Conservation (phyloP, 2,888 invertebrate species). For the Lymantria monacha region DNA sequence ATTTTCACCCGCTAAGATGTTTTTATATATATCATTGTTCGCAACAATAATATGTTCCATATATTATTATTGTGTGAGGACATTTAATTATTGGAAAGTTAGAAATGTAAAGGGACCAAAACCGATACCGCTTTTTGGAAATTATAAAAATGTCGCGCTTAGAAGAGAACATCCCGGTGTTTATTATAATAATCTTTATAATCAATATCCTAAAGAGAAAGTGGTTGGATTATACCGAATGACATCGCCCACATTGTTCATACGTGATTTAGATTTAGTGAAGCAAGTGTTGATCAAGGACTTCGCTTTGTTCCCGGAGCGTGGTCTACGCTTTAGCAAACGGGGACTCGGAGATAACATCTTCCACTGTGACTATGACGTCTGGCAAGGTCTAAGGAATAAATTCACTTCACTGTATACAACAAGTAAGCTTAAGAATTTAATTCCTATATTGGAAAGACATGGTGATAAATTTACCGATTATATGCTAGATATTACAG, state of each 20-base stretch:
- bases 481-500: constrained; percentile 30
- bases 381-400: constrained; percentile 45
- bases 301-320: constrained; percentile 47
- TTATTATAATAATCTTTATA: constrained; percentile 43
- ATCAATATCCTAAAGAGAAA: constrained; percentile 49
- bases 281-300: constrained; percentile 55
- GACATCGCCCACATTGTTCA: constrained; percentile 43
- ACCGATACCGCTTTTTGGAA: constrained; percentile 39
- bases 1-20: constrained; percentile 12
- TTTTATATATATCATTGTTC: constrained; percentile 6
- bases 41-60: constrained; percentile 5
- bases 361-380: constrained; percentile 42
- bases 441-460: constrained; percentile 34
- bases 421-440: constrained; percentile 45
- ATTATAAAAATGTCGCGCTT: constrained; percentile 35
- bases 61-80: constrained; percentile 25
- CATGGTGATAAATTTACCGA: constrained; percentile 41
- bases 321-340: constrained; percentile 45
- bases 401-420: constrained; percentile 50
- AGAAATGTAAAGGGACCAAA: constrained; percentile 47
- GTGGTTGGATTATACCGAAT: constrained; percentile 52
- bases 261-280: constrained; percentile 52
- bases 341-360: constrained; percentile 48
- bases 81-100: constrained; percentile 24
- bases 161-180: constrained; percentile 35